Evolutionary conservation across 2,888 invertebrate species (phyloP), one percentile per base, ranked within the genome.

Genomic region (Mongoloraphidia duomilia): DNA sequence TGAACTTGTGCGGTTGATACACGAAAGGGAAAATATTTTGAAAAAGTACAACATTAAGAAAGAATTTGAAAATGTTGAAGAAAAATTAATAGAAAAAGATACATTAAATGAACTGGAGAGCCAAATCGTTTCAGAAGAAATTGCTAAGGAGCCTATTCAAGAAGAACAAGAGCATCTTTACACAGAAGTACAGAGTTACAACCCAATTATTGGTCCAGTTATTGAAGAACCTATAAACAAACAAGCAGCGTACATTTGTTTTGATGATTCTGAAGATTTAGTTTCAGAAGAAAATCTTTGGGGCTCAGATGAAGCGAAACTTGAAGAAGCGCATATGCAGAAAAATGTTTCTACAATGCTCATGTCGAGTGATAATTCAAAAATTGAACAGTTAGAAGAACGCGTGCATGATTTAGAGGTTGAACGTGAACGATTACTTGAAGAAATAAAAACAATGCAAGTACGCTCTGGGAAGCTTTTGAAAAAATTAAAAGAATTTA

Each of bases 401-500:
- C 71, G 75, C 57, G 70, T 84, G n/a, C 64, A 70, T 34, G 70
- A 73, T 48, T 66, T 84, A 6, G 73, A 77, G 56, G 63, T 68
- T 2, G 76, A 81, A 52, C 74, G 77, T 52, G 71, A 75, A 13
- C 67, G 69, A 41, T 64, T 82, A 14, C 68, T 73, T 50, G 72
- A 75, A 48, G 83, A 85, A 56, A 71, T 84, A 9, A 75, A 77
- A 53, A 69, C 76, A 34, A 68, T 76, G 51, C 82, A 85, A 63
- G 66, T 79, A 0, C 88, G 88, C 62, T 78, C 82, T 34, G 77
- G 79, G 2, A 91, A 88, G 68, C 74, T 89, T 54, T 70, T 92
- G 56, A 84, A 84, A 59, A 92, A 90, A 65, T 67, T 92, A 41
- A 92, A 90, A 64, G 84, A 88, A 61, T 76, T 88, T 48, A 92